These are phyloP conservation scores for Cheilosia grossa DNA, from an alignment of 2,888 invertebrate species.

Conservation along the genomic window DNA sequence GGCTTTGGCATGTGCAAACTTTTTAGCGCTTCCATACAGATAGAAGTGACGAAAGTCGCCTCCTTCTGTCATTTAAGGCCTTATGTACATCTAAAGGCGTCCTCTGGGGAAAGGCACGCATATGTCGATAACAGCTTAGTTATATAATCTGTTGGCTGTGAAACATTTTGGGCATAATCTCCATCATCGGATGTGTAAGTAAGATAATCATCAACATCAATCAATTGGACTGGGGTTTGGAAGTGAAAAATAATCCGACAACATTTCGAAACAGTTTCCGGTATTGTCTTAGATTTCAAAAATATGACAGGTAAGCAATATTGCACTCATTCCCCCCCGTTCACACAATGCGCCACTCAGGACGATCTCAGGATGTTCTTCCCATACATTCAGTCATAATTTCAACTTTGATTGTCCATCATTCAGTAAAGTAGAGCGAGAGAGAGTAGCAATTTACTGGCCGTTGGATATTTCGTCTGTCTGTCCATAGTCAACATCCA, in stretches of 20 bases:
- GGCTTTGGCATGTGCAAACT: too few species aligned
- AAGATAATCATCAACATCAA: too few species aligned
- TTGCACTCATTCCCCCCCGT: not conserved
- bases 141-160: too few species aligned
- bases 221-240: too few species aligned
- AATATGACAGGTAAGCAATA: not conserved
- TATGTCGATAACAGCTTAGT: not conserved
- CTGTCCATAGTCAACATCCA: conserved; percentile 28
- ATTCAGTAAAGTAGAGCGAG: not conserved
- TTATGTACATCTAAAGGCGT: too few species aligned
- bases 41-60: too few species aligned
- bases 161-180: too few species aligned
- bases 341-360: not conserved
- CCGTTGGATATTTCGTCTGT: conserved; percentile 24
- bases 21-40: too few species aligned
- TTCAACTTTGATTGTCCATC: conserved; percentile 37
- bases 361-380: not conserved
- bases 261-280: not conserved
- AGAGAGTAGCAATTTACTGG: conserved; percentile 27
- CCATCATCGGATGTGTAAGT: not conserved
- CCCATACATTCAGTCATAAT: conserved; percentile 10
- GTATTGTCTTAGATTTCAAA: not conserved
- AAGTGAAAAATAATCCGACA: not conserved
- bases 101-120: not conserved
- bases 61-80: too few species aligned